phyloP scores from a whole-genome alignment of 2,797 vertebrate genomes.

The Triplophysa yarkandensis region DNA sequence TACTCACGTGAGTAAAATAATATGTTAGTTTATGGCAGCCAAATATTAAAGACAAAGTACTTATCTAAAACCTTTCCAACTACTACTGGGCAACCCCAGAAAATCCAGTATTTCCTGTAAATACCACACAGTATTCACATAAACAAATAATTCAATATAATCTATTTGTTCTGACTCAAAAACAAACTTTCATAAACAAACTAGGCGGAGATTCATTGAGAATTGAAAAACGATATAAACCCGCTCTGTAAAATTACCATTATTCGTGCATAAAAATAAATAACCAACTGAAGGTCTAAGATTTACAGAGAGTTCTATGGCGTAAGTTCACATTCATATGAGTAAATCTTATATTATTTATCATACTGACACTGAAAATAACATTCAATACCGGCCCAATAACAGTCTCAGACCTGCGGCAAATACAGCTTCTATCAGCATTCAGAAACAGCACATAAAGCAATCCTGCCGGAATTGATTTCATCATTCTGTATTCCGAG shows the following conservation, averaged over 20 bases:
- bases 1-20: no score
- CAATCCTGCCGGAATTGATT: constrained; percentile 53
- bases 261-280: neutral
- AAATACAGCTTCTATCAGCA: constrained; percentile 49
- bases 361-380: constrained; percentile 32
- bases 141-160: neutral
- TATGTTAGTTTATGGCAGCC: neutral
- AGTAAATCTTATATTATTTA: constrained; percentile 31
- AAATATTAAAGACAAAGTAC: neutral
- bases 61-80: neutral
- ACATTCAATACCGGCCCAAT: constrained; percentile 44
- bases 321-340: constrained; percentile 27
- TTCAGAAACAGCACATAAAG: constrained; percentile 31
- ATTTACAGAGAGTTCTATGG: neutral
- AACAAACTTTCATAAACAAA: neutral
- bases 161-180: neutral
- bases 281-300: neutral
- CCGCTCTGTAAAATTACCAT: neutral
- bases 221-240: neutral
- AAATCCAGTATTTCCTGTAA: no score
- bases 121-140: neutral
- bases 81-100: no score
- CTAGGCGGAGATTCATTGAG: neutral
- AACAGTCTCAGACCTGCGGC: constrained; percentile 30
- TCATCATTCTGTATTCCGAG: constrained; percentile 44